Percentiles rank a stretch among this genome's conserved stretches.
Evolutionary conservation across 2,113 vertebrate species (phyloP).

Genomic region (Lynx canadensis): DNA sequence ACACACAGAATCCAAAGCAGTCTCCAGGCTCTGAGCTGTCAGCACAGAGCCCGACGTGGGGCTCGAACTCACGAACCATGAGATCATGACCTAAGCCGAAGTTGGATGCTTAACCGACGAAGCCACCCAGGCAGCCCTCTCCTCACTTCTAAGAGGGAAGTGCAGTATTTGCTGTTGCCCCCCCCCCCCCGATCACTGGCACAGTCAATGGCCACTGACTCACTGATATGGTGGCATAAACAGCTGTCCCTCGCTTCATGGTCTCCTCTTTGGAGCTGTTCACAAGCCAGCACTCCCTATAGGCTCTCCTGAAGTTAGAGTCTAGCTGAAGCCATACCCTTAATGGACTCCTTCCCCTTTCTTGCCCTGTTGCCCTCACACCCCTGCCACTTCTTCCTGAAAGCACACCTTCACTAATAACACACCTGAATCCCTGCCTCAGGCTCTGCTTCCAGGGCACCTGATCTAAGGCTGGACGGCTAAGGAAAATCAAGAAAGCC

Average conservation of each 20-base stretch:
- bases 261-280: neutral
- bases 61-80: too few species aligned
- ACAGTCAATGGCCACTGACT: neutral
- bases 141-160: neutral
- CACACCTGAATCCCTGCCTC: neutral
- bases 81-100: too few species aligned
- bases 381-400: neutral
- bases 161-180: rapidly evolving
- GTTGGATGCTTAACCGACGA: too few species aligned
- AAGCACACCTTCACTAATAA: too few species aligned
- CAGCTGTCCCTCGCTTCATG: neutral
- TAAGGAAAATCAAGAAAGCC: neutral
- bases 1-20: too few species aligned
- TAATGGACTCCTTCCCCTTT: neutral
- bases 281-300: neutral
- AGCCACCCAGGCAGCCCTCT: too few species aligned
- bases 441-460: neutral
- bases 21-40: too few species aligned
- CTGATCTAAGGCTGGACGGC: neutral
- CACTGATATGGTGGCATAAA: neutral
- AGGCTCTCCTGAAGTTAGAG: neutral
- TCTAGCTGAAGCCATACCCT: neutral
- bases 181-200: too few species aligned
- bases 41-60: too few species aligned
- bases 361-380: neutral